Conservation (phyloP, 2,888 invertebrate genomes). For the Cephonodes hylas region DNA sequence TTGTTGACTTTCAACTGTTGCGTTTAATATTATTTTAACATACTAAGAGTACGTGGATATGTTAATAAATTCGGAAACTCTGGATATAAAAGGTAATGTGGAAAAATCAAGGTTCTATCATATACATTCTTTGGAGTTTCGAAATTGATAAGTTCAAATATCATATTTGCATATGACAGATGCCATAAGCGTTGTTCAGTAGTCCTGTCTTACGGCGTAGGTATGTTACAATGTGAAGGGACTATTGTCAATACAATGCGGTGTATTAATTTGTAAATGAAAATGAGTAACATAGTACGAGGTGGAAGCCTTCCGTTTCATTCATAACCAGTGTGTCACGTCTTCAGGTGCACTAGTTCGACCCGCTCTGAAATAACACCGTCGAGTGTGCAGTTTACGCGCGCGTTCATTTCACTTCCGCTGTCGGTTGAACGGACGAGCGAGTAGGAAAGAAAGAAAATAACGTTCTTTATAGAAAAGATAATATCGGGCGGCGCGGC, state of each 20-base stretch:
- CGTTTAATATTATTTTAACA: no score
- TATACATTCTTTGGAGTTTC: no score
- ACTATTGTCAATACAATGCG: neutral
- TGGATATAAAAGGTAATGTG: no score
- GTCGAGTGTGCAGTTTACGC: conserved; percentile 65
- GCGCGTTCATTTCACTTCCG: conserved; percentile 78
- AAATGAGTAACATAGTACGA: conserved; percentile 7
- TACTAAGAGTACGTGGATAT: no score
- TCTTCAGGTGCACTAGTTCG: conserved; percentile 27
- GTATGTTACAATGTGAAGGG: neutral
- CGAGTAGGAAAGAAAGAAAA: conserved; percentile 75
- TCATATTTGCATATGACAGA: neutral
- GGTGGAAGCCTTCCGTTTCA: conserved; percentile 17
- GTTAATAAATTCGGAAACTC: no score
- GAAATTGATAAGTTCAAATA: no score
- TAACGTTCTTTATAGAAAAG: conserved; percentile 74
- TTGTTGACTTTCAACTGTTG: neutral
- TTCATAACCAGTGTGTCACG: conserved; percentile 28
- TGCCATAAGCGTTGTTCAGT: neutral
- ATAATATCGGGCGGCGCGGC: conserved; percentile 66
- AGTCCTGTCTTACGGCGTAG: no score
- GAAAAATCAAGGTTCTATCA: no score
- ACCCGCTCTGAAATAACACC: conserved; percentile 30
- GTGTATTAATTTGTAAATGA: neutral
- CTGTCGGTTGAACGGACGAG: conserved; percentile 73